Base-by-base conservation (phyloP, 2,113 vertebrate species). In the Perca fluviatilis region DNA sequence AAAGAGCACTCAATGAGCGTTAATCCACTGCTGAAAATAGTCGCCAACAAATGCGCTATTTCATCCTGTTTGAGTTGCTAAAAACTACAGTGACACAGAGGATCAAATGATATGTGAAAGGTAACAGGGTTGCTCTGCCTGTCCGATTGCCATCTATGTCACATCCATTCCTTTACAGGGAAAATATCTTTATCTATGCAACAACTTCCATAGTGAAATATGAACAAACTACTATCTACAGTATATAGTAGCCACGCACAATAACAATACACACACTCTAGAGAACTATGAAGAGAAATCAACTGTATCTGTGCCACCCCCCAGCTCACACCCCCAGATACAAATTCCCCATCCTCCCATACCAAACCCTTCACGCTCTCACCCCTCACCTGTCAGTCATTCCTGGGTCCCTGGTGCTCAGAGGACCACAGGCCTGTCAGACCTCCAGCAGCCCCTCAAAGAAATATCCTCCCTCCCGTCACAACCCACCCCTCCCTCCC, bases 391-490 rank as follows among this genome's bases (percentile, higher is more conserved):
- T 90, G 90, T 91, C 93, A 89, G 78, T 94, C 88, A 92, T 85
- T 77, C 84, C 74, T 49, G 54, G 80, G 80, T 76, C 79, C 82
- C 80, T 82, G 85, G 84, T 84, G 88, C 78, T 91, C n/a, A 58
- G 51, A 27, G 68, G 86, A 83, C 78, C 64, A 79, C 74, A 90
- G 85, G 67, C 85, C 81, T 90, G 86, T 92, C 89, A 90, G 91
- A 91, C 88, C 90, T 91, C 90, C 90, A 92, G 74, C 86, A 79
- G 88, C 60, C 81, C 65, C 84, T 88, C 82, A 91, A 91, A 92
- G 87, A 89, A 92, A 85, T 53, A 79, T 50, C 57, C 74, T 65
- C 60, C 78, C 85, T 76, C 73, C 79, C 27, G 49, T 82, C 73
- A 74, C 81, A 77, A 53, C 62, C 70, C 79, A 53, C 53, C 69